phyloP scores from a whole-genome alignment of 92 coral and sea anemone genomes.

The Phenganax stokvisi region DNA sequence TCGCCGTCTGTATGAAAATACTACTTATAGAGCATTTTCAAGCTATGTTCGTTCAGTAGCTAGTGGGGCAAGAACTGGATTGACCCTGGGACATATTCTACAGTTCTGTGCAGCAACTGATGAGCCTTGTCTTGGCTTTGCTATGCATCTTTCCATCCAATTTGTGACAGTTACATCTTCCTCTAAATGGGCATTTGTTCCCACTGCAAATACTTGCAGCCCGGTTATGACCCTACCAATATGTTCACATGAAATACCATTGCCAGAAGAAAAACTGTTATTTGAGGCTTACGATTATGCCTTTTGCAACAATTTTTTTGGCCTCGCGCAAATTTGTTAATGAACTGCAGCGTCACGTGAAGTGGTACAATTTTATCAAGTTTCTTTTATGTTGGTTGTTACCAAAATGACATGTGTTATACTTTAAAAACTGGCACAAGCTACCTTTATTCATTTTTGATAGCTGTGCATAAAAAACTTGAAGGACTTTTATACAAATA shows the following conservation, averaged over 20 bases:
- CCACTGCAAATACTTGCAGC: slow-evolving; percentile 32
- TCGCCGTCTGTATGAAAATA: slow-evolving; percentile 17
- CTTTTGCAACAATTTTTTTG: slow-evolving; percentile 47
- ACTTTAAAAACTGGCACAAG: too few species aligned
- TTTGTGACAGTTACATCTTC: slow-evolving; percentile 26
- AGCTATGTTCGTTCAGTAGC: slow-evolving; percentile 47
- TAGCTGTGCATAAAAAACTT: too few species aligned
- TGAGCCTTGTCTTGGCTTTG: slow-evolving; percentile 62
- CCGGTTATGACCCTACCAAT: slow-evolving; percentile 42
- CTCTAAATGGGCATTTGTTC: slow-evolving; percentile 39
- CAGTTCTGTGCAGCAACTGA: slow-evolving; percentile 54
- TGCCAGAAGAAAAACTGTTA: slow-evolving; percentile 46
- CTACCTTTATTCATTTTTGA: too few species aligned
- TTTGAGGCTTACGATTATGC: slow-evolving; percentile 46
- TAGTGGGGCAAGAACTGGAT: slow-evolving; percentile 49
- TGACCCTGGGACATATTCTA: slow-evolving; percentile 55
- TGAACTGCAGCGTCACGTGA: neutral
- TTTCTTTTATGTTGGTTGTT: neutral
- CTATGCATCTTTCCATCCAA: slow-evolving; percentile 30
- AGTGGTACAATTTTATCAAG: neutral
- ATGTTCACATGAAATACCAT: slow-evolving; percentile 30
- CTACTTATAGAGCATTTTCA: slow-evolving; percentile 37
- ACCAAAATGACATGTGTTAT: too few species aligned
- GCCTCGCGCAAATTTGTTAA: slow-evolving; percentile 20
- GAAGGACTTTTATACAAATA: too few species aligned